phyloP scores from a whole-genome alignment of 2,113 vertebrate species.

The Cervus canadensis region DNA sequence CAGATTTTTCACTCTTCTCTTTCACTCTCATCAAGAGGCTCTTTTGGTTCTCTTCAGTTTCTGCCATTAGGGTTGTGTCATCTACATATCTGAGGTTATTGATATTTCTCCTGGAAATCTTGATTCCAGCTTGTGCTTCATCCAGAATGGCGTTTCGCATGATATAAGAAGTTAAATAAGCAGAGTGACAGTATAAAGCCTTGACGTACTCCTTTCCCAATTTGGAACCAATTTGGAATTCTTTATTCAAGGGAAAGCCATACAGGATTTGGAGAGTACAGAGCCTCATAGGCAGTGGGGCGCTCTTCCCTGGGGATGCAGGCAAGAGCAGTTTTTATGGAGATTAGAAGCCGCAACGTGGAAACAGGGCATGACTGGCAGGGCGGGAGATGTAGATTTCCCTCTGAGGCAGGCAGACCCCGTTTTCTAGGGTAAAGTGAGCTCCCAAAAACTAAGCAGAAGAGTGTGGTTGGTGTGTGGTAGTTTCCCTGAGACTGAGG shows the following conservation, averaged over 20 bases:
- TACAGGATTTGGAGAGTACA: neutral
- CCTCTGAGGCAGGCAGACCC: neutral
- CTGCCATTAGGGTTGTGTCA: neutral
- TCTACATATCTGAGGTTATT: neutral
- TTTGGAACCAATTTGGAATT: neutral
- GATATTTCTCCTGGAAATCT: neutral
- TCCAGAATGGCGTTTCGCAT: neutral
- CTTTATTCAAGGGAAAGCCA: neutral
- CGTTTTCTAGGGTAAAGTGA: neutral
- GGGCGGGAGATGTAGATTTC: neutral
- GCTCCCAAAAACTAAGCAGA: neutral
- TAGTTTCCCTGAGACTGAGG: neutral
- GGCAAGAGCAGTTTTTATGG: neutral
- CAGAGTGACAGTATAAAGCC: neutral
- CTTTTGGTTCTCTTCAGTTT: neutral
- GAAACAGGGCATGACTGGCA: neutral
- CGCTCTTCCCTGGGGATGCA: fast-evolving
- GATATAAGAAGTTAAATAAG: neutral
- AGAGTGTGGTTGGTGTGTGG: neutral
- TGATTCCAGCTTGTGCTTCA: neutral
- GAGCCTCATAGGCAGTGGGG: neutral
- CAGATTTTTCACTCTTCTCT: neutral
- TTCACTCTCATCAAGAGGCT: neutral
- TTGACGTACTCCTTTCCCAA: neutral
- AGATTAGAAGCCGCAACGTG: fast-evolving